Base-by-base conservation (phyloP, 92 coral and sea anemone species). In the Epizoanthus fatuus region DNA sequence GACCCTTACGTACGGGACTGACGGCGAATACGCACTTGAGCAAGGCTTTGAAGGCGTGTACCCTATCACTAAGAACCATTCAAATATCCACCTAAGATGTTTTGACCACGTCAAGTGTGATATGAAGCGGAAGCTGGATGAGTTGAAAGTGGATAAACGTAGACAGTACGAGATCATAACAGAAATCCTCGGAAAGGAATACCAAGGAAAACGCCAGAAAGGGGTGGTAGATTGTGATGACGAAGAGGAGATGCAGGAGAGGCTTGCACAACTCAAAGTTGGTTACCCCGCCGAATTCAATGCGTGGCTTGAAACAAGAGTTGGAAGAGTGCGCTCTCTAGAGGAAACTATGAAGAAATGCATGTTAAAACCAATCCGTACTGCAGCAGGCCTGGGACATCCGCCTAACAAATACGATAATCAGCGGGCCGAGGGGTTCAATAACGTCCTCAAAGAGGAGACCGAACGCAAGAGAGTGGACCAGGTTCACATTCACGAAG, bases 41-140 rank as follows among this genome's bases (percentile, higher is more conserved):
- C 69, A 71, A 72, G 87, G 70, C 6, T 83, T 83, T 83, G 80
- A 72, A 47, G 12, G 8, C 11, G 87, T 83, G 64, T 83, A 58
- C 40, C 73, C 81, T 11, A 83, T 83, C 20, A 13, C 66, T 13
- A 32, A 72, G 12, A 72, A 68, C 81, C 57, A 59, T 25, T 39
- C 81, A 72, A 83, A 70, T 35, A 83, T 83, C 73, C 87, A 71
- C 32, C 16, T 72, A 22, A 39, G 87, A 14, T 83, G 87, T 49
- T 83, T 83, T 37, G 81, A 72, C 72, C 87, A 83, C 55, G 45
- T 83, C 67, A 72, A 83, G 72, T 71, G 19, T 25, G 69, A 59
- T 64, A 72, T 35, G 69, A 72, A 52, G 63, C 62, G 44, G 40
- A 73, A 73, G 63, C 44, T 73, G 79, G 47, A 53, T 8, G 40